Evolutionary conservation across 1,140 invertebrate species (phyloP).

Genomic region (Drosophila ambigua): DNA sequence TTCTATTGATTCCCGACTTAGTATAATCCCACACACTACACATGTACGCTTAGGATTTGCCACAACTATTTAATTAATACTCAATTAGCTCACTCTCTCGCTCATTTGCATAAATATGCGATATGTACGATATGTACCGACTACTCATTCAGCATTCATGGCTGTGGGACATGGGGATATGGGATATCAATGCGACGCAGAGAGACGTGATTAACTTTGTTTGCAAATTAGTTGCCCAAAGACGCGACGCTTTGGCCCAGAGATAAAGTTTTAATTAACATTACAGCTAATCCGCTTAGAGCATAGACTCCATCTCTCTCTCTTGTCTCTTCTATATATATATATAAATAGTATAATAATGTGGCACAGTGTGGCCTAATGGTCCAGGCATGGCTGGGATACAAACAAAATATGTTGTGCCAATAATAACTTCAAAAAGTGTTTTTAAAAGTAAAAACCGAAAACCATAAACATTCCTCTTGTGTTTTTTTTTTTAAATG

Average conservation of each 20-base stretch:
- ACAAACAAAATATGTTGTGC: conserved; percentile 5
- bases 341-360: conserved; percentile 1
- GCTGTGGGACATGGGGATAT: conserved; percentile 29
- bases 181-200: conserved; percentile 57
- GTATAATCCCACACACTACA: conserved; percentile 54
- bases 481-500: conserved; percentile 21
- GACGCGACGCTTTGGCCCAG: background rate
- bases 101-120: conserved; percentile 68
- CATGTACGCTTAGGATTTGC: conserved; percentile 40
- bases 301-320: conserved; percentile 12
- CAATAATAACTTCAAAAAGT: background rate
- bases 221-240: conserved; percentile 69
- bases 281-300: conserved; percentile 67
- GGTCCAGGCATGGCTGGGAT: conserved; percentile 28
- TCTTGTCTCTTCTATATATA: background rate
- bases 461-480: too few relatives aligned
- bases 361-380: conserved; percentile 54
- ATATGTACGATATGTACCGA: conserved; percentile 32
- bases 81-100: conserved; percentile 67
- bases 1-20: conserved; percentile 45
- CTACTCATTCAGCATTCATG: conserved; percentile 60
- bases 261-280: conserved; percentile 77
- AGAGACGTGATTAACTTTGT: conserved; percentile 68
- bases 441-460: conserved; percentile 17
- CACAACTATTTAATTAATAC: conserved; percentile 71